Percentiles rank a stretch among this genome's conserved stretches.
phyloP scores from a whole-genome alignment of 2,113 vertebrate species.

The Microcebus griseorufus region DNA sequence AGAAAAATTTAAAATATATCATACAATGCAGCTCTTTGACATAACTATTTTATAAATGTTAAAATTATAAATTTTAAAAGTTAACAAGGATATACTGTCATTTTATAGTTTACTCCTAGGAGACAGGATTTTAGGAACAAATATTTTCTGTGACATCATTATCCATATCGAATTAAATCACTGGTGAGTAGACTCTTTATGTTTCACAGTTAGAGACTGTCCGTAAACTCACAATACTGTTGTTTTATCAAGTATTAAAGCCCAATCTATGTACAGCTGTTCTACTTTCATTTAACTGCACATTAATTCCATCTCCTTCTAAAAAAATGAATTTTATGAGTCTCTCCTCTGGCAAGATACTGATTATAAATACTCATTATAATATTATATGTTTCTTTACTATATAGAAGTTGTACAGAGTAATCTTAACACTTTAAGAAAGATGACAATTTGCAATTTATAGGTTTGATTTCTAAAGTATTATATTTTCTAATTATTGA shows the following conservation, averaged over 20 bases:
- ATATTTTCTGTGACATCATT: conserved; percentile 38
- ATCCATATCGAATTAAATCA: conserved; percentile 48
- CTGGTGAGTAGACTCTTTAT: not conserved
- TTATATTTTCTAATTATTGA: conserved; percentile 1
- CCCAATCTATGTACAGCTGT: not conserved
- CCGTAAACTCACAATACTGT: not conserved
- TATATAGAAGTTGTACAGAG: not conserved
- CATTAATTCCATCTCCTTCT: not conserved
- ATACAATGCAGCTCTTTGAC: not conserved
- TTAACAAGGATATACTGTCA: not conserved
- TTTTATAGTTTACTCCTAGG: conserved; percentile 33
- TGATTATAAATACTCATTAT: not conserved
- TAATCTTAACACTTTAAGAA: not conserved
- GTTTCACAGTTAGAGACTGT: not conserved
- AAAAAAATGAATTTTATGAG: not conserved
- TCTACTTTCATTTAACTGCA: conserved; percentile 8
- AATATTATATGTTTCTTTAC: not conserved
- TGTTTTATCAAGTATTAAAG: conserved; percentile 51
- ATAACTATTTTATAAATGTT: conserved; percentile 40
- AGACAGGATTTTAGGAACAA: conserved; percentile 31
- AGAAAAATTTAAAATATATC: not conserved
- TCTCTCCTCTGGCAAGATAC: not conserved
- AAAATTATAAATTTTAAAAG: conserved; percentile 35
- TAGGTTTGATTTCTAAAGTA: conserved; percentile 33
- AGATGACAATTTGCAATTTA: not conserved